phyloP scores from a whole-genome alignment of 2,113 vertebrate species.

The Malurus elegans region DNA sequence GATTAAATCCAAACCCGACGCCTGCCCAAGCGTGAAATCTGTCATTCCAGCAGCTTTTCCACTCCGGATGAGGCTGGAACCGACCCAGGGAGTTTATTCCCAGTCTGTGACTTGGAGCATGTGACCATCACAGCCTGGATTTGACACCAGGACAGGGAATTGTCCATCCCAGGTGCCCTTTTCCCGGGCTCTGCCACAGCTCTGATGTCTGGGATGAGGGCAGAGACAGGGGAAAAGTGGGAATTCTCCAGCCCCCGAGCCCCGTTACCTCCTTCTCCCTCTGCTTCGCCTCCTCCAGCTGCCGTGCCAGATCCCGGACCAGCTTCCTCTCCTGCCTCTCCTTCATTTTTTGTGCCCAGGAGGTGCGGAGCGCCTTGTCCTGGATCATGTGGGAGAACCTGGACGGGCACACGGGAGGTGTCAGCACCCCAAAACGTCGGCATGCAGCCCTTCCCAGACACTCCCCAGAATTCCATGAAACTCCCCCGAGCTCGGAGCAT shows the following conservation, averaged over 20 bases:
- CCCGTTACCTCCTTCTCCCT: slow-evolving; percentile 77
- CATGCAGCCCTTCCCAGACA: not conserved
- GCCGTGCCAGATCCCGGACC: slow-evolving; percentile 74
- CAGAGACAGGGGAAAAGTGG: not conserved
- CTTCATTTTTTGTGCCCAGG: slow-evolving; percentile 90
- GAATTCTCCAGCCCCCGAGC: not conserved
- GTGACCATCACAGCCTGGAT: accelerated
- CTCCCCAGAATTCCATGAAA: not conserved
- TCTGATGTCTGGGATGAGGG: accelerated
- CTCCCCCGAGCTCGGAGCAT: too few relatives aligned
- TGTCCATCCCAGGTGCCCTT: not conserved
- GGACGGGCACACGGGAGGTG: not conserved
- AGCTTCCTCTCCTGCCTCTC: slow-evolving; percentile 81
- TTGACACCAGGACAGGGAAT: not conserved
- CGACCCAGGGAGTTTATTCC: not conserved
- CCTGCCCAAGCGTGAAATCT: not conserved
- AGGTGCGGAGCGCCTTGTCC: slow-evolving; percentile 82
- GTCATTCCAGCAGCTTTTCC: not conserved
- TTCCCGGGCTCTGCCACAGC: not conserved
- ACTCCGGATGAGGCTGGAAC: accelerated
- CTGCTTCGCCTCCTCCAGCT: slow-evolving; percentile 82
- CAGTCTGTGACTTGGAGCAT: not conserved
- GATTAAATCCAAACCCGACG: not conserved
- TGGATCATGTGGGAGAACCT: slow-evolving; percentile 89
- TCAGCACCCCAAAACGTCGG: not conserved